These are phyloP conservation scores for Porites divaricata DNA, from an alignment of 92 coral and sea anemone genomes.

Conservation along the genomic window DNA sequence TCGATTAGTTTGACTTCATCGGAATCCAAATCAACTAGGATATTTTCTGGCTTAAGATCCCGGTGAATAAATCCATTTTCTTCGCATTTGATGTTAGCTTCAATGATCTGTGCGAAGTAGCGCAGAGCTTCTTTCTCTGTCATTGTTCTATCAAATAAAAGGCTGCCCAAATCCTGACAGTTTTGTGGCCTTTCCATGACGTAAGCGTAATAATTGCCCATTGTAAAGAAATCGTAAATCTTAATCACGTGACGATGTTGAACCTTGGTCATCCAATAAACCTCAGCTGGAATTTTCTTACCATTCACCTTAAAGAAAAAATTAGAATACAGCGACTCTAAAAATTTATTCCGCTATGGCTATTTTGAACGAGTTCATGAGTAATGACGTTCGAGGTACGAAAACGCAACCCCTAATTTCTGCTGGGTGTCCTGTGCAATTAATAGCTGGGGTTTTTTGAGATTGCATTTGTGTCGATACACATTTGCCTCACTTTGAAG, in stretches of 20 bases:
- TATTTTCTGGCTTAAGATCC: constrained; percentile 66
- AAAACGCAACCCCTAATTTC: too few species aligned
- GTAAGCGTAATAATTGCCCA: neutral
- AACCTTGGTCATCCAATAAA: neutral
- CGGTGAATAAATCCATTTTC: constrained; percentile 52
- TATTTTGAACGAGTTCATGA: too few species aligned
- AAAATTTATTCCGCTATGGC: neutral
- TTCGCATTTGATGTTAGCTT: constrained; percentile 9
- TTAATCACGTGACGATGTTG: constrained; percentile 11
- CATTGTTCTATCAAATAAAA: neutral
- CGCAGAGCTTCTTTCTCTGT: neutral
- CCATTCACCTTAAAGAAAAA: neutral
- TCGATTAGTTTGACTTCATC: constrained; percentile 6
- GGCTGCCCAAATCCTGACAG: neutral
- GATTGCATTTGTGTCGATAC: too few species aligned
- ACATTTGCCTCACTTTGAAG: too few species aligned
- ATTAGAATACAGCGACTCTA: too few species aligned
- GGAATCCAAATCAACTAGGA: constrained; percentile 7
- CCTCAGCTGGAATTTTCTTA: neutral
- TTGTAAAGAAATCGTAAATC: constrained; percentile 1
- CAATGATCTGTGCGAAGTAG: neutral
- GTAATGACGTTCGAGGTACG: too few species aligned
- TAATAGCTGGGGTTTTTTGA: too few species aligned
- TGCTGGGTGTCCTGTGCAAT: too few species aligned
- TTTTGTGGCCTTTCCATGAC: constrained; percentile 14